Conservation (phyloP, 2,888 invertebrate species). For the Orthosia cruda region DNA sequence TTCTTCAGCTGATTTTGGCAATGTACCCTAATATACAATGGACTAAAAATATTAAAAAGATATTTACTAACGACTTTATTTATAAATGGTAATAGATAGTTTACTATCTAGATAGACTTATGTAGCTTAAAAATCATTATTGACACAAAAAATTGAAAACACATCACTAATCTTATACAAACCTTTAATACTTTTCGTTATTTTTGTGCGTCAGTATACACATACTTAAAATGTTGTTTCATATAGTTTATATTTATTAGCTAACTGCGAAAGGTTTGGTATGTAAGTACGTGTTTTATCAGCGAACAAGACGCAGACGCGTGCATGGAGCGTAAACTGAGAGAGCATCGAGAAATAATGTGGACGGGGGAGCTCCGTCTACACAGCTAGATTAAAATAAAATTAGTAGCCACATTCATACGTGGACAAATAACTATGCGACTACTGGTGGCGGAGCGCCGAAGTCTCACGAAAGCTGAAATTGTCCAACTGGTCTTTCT, state of each 20-base stretch:
- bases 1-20: slow-evolving; percentile 87
- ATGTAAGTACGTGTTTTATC: slow-evolving; percentile 47
- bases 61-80: slow-evolving; percentile 37
- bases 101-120: background rate
- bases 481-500: slow-evolving; percentile 13
- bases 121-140: slow-evolving; percentile 18
- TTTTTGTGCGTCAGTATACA: slow-evolving; percentile 15
- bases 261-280: slow-evolving; percentile 16
- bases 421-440: slow-evolving; percentile 27
- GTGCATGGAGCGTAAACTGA: slow-evolving; percentile 58
- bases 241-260: slow-evolving; percentile 20
- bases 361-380: slow-evolving; percentile 45
- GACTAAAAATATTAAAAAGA: slow-evolving; percentile 54
- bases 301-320: slow-evolving; percentile 61
- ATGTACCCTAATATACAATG: slow-evolving; percentile 68
- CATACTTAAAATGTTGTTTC: background rate
- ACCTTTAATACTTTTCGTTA: slow-evolving; percentile 13
- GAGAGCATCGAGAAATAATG: slow-evolving; percentile 59
- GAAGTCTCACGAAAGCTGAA: slow-evolving; percentile 25
- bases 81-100: slow-evolving; percentile 14
- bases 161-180: slow-evolving; percentile 16
- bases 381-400: slow-evolving; percentile 60
- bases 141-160: slow-evolving; percentile 6
- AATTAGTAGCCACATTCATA: slow-evolving; percentile 35
- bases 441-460: slow-evolving; percentile 1